These are phyloP conservation scores for Drosophila maculinotata DNA, from an alignment of 2,888 invertebrate species.

Conservation along the genomic window DNA sequence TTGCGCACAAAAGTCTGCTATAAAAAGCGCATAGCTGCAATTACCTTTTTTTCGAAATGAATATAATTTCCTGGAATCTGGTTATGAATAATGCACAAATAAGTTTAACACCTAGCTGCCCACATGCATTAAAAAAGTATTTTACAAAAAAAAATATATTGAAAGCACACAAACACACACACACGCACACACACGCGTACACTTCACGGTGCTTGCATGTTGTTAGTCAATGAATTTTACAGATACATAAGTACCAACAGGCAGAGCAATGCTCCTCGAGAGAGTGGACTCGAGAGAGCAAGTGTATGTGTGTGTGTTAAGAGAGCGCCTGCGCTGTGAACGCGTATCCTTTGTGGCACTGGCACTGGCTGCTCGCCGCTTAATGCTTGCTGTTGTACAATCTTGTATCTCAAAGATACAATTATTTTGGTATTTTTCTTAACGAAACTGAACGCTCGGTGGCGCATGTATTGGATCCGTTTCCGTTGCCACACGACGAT, in stretches of 20 bases:
- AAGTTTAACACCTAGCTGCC: constrained; percentile 22
- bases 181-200: constrained; percentile 11
- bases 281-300: background rate
- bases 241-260: constrained; percentile 43
- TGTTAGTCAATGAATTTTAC: constrained; percentile 80
- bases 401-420: constrained; percentile 56
- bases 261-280: constrained; percentile 4
- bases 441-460: constrained; percentile 53
- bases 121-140: background rate
- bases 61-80: background rate
- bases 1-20: constrained; percentile 43
- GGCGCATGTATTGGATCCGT: constrained; percentile 36
- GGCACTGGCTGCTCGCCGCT: constrained; percentile 1
- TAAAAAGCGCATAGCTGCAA: constrained; percentile 4
- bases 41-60: background rate
- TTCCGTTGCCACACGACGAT: constrained; percentile 23
- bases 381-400: constrained; percentile 13
- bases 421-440: constrained; percentile 56
- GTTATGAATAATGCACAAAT: constrained; percentile 23
- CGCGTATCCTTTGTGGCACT: constrained; percentile 12
- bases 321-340: constrained; percentile 42
- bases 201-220: constrained; percentile 65
- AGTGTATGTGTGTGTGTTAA: constrained; percentile 3
- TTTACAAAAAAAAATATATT: background rate
- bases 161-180: constrained; percentile 10